Evolutionary conservation across 2,888 invertebrate genomes (phyloP).

Genomic region (Magallana nippona): DNA sequence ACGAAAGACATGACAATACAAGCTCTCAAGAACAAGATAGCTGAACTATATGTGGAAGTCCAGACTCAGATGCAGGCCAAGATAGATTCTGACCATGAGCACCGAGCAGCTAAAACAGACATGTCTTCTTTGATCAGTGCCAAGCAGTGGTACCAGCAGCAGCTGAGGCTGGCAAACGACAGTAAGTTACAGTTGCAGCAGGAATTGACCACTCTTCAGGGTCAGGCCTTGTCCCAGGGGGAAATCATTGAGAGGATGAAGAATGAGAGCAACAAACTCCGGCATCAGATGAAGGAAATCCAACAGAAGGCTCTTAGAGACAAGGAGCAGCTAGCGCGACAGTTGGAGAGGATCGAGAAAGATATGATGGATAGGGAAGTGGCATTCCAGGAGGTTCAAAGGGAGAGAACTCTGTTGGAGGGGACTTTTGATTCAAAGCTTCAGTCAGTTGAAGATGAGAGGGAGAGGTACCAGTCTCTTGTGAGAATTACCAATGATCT

Average conservation of each 20-base stretch:
- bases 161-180: constrained; percentile 79
- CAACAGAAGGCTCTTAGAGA: constrained; percentile 80
- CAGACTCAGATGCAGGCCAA: constrained; percentile 79
- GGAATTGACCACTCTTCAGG: constrained; percentile 77
- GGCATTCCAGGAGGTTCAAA: constrained; percentile 79
- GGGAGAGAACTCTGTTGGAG: constrained; percentile 77
- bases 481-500: constrained; percentile 76
- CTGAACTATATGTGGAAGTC: constrained; percentile 81
- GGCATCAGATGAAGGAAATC: constrained; percentile 77
- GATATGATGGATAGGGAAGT: constrained; percentile 81
- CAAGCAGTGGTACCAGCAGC: constrained; percentile 81
- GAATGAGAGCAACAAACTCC: constrained; percentile 77
- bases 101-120: constrained; percentile 77
- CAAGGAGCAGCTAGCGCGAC: constrained; percentile 80
- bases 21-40: constrained; percentile 80
- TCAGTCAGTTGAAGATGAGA: constrained; percentile 78
- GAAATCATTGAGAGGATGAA: constrained; percentile 79
- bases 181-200: constrained; percentile 78
- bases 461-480: constrained; percentile 68
- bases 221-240: constrained; percentile 71
- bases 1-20: constrained; percentile 79
- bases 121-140: constrained; percentile 78
- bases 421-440: constrained; percentile 75
- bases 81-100: constrained; percentile 79
- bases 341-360: constrained; percentile 81